Conservation (phyloP, 2,797 vertebrate species). For the Synanceia verrucosa region DNA sequence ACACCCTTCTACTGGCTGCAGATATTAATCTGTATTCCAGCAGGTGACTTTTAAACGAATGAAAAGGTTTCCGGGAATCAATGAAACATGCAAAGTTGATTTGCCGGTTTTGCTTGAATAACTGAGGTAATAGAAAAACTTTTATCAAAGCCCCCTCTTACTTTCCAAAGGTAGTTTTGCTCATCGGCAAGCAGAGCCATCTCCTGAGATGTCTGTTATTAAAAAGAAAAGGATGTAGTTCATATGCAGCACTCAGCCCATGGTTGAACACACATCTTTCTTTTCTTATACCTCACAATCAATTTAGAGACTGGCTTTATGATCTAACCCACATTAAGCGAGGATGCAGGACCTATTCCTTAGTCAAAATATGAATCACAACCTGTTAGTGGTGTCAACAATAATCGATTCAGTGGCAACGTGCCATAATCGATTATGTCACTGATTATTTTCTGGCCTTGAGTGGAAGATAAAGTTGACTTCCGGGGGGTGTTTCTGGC, state of each 20-base stretch:
- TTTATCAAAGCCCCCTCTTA: constrained; percentile 61
- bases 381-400: no score
- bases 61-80: constrained; percentile 53
- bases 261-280: constrained; percentile 15
- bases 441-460: no score
- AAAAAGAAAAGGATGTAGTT: constrained; percentile 34
- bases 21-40: constrained; percentile 52
- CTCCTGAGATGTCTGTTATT: constrained; percentile 49
- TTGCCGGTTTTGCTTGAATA: constrained; percentile 67
- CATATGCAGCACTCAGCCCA: constrained; percentile 31
- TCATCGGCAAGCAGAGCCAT: constrained; percentile 56
- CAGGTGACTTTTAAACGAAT: constrained; percentile 44
- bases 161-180: constrained; percentile 48
- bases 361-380: not conserved
- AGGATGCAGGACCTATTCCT: constrained; percentile 13
- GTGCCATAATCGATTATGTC: no score
- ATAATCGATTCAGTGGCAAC: no score
- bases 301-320: not conserved
- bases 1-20: constrained; percentile 1
- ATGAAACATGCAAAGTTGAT: constrained; percentile 67
- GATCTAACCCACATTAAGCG: not conserved
- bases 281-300: constrained; percentile 4
- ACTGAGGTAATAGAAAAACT: constrained; percentile 72
- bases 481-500: no score
- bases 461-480: no score